Base-by-base conservation (phyloP, 2,797 vertebrate species). In the Chelmon rostratus region DNA sequence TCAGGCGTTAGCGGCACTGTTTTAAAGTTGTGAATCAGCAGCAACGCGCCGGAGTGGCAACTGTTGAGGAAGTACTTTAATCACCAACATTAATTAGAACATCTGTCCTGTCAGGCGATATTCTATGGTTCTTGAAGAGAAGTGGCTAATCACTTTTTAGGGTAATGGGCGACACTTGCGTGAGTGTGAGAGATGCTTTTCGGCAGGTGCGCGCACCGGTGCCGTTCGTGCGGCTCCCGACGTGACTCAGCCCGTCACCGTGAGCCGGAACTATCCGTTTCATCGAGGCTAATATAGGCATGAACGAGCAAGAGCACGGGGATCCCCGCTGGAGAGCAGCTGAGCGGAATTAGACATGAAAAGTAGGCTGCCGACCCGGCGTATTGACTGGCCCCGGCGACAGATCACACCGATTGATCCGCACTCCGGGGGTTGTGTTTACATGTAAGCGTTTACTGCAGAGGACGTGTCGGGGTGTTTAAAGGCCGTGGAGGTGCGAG, bases 391-490 rank as follows among this genome's bases (percentile, higher is more conserved):
- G 66, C 57, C 52, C 66, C 44, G 25, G 77, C 83, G 65, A 85
- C 69, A n/a, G 73, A 79, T 81, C 80, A 76, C 28, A 77, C 50
- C 40, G 82, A 91, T 89, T 75, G 91, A 91, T 89, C 82, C 50
- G 65, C 61, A 66, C 83, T 49, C 85, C 1, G 25, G 59, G 77
- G 61, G 56, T 74, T 42, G 81, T 82, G 86, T 87, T 87, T 73
- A 81, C 84, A 88, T 85, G 86, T 86, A 82, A 87, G 88, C 85
- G 86, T 84, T 65, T 61, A 70, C 76, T 78, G 86, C 85, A 71
- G 82, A 78, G 70, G 62, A 84, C 80, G 52, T 75, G 79, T 38
- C 53, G n/a, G 59, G 71, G 56, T 86, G 84, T 88, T 86, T 73
- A 87, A 85, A 42, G 72, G 74, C 69, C 38, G 76, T 21, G 56